Conservation (phyloP, 2,113 vertebrate genomes). For the Speoplatyrhinus poulsoni region DNA sequence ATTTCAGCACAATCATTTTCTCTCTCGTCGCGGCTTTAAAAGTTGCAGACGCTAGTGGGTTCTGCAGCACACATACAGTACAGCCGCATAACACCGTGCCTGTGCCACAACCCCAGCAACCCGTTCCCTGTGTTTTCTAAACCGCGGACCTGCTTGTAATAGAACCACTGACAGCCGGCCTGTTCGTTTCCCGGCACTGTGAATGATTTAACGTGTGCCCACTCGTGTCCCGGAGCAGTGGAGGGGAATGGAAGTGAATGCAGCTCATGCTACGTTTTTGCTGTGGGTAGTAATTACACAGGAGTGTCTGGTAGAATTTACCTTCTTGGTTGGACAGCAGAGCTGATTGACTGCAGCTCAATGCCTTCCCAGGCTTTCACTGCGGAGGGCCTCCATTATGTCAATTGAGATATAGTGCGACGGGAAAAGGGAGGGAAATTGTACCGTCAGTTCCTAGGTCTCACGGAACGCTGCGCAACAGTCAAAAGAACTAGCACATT, state of each 20-base stretch:
- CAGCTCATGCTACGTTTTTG: slow-evolving; percentile 56
- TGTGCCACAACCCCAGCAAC: neutral
- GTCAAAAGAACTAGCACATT: no score
- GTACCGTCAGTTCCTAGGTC: no score
- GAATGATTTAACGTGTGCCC: slow-evolving; percentile 64
- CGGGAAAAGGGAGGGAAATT: slow-evolving; percentile 2
- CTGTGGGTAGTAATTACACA: slow-evolving; percentile 63
- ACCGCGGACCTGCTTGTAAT: slow-evolving; percentile 32
- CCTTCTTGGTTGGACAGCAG: slow-evolving; percentile 15
- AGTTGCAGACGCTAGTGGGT: no score
- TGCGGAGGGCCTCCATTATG: slow-evolving; percentile 17
- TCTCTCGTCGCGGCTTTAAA: no score
- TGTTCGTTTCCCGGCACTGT: slow-evolving; percentile 28
- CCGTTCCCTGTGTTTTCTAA: slow-evolving; percentile 16
- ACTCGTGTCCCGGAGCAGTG: slow-evolving; percentile 39
- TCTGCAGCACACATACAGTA: no score
- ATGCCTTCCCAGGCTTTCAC: slow-evolving; percentile 36
- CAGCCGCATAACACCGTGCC: no score
- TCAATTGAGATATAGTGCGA: slow-evolving; percentile 20
- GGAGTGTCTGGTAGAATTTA: slow-evolving; percentile 31
- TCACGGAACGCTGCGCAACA: no score
- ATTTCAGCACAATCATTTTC: no score
- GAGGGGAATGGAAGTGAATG: slow-evolving; percentile 16
- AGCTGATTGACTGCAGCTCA: slow-evolving; percentile 33
- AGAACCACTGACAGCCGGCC: slow-evolving; percentile 21